Conservation (phyloP, 2,797 vertebrate species). For the Eulemur albifrons region DNA sequence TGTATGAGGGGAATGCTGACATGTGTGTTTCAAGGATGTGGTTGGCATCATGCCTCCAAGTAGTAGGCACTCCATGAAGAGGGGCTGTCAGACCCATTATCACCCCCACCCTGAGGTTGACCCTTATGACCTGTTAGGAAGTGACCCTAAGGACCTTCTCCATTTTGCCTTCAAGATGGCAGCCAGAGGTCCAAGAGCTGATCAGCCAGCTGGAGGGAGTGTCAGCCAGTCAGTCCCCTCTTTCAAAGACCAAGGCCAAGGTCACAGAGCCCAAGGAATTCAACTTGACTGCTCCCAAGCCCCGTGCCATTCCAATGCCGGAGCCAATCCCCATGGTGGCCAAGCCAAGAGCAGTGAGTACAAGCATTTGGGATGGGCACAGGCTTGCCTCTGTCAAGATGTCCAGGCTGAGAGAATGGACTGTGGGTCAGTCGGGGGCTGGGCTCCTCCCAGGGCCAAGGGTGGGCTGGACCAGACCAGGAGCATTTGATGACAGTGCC, state of each 20-base stretch:
- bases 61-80: background rate
- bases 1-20: rapidly evolving
- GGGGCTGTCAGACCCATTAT: background rate
- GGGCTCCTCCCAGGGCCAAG: background rate
- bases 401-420: background rate
- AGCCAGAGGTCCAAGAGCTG: constrained; percentile 88
- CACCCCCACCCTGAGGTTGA: background rate
- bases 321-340: constrained; percentile 85
- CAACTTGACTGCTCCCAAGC: constrained; percentile 88
- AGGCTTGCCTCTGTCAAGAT: background rate
- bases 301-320: constrained; percentile 84
- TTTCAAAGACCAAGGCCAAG: constrained; percentile 79
- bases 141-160: background rate
- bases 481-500: rapidly evolving
- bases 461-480: background rate
- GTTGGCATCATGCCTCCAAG: background rate
- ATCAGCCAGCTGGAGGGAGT: constrained; percentile 84
- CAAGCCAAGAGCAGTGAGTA: constrained; percentile 88
- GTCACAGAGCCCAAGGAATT: constrained; percentile 90
- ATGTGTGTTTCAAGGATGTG: too few species aligned
- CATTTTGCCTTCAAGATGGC: constrained; percentile 87
- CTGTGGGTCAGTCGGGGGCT: too few species aligned
- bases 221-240: constrained; percentile 50
- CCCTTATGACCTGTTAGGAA: background rate
- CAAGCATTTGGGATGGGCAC: background rate